Evolutionary conservation across 2,113 vertebrate genomes (phyloP).

Genomic region (Cochlearius cochlearius): DNA sequence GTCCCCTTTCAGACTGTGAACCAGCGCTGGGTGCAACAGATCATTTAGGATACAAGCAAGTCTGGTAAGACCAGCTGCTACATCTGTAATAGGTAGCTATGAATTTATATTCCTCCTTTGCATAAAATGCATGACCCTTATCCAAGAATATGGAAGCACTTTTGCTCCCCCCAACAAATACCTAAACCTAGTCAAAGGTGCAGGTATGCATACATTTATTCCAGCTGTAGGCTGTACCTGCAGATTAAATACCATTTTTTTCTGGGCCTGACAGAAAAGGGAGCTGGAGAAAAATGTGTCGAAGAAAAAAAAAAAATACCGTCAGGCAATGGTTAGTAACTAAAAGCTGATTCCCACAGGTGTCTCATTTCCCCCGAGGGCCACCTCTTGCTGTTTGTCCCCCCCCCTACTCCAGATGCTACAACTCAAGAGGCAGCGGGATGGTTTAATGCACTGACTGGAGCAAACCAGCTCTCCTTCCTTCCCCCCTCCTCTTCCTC

Average conservation of each 20-base stretch:
- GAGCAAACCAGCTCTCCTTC: not conserved
- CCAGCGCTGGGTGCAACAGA: not conserved
- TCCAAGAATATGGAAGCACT: not conserved
- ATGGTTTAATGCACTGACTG: not conserved
- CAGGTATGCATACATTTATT: slow-evolving; percentile 21
- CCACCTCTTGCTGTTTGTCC: not conserved
- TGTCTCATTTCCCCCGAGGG: slow-evolving; percentile 17
- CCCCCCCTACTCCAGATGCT: not conserved
- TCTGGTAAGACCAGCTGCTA: not conserved
- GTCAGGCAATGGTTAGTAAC: not conserved
- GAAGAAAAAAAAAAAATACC: not conserved
- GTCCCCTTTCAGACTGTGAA: not conserved
- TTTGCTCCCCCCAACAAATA: not conserved
- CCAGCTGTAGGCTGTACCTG: not conserved
- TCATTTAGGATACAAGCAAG: not conserved
- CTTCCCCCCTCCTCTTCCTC: not conserved
- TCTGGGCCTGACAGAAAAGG: not conserved
- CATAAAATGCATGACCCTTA: not conserved
- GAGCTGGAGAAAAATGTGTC: not conserved
- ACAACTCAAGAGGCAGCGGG: not conserved
- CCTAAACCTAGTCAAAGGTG: not conserved
- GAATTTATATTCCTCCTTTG: not conserved
- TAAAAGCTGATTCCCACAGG: slow-evolving; percentile 3
- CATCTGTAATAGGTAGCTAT: not conserved
- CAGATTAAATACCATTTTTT: slow-evolving; percentile 27